Base-by-base conservation (phyloP, 1,140 invertebrate genomes). In the Caenorhabditis inopinata region DNA sequence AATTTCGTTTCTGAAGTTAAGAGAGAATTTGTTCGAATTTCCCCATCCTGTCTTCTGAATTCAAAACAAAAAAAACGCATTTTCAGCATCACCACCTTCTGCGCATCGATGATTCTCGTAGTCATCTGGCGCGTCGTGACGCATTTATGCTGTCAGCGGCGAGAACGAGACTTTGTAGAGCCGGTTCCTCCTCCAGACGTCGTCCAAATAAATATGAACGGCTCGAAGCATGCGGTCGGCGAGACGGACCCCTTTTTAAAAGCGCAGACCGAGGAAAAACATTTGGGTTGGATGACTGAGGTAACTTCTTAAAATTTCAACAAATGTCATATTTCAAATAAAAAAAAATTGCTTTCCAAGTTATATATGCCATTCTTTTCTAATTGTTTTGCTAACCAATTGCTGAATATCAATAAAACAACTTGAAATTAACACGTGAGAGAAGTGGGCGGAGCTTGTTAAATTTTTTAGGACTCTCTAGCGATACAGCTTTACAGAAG, bases 181-280 rank as follows among this genome's bases (percentile, higher is more conserved):
- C 38, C 76, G 16, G 27, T 68, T 42, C 75, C 45, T 16, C 32
- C 38, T 74, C 35, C 58, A 18, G 58, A 68, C 18, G 58, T 21
- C 11, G 58, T 68, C 16, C 12, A 88, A 96, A 98, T 92, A 96
- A 96, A 88, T 98, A 98, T 92, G 97, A 98, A 91, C 98, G 97
- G 96, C 89, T 89, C 11, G 32, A 81, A 81, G 42, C 74, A 75
- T 18, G 27, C 12, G 6, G 25, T 32, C 0, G 75, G 47, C 0
- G 48, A 76, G 27, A 46, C 75, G 0, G 75, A 81, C 21, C 29
- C 74, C 6, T 58, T 58, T 23, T 62, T 76, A 7, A 53, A 45
- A n/a, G 21, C 42, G 53, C 81, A 77, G 74, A 74, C 77, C 27
- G 80, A 81, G 27, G 80, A 81, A 23, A 81, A 81, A 74, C 73